Conservation (phyloP, 2,113 vertebrate species). For the Naja naja region DNA sequence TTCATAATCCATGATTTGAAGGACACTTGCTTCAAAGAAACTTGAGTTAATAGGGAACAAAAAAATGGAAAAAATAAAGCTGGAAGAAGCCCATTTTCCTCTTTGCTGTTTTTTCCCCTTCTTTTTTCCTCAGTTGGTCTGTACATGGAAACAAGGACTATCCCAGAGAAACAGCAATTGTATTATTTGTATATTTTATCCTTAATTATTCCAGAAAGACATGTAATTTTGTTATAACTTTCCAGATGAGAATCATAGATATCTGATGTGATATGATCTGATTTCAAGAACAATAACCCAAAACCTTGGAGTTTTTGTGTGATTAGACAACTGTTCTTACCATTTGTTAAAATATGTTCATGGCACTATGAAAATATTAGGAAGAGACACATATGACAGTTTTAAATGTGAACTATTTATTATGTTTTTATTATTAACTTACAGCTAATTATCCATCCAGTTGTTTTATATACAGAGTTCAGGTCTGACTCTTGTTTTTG, state of each 20-base stretch:
- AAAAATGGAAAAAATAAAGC: neutral
- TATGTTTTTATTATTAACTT: conserved; percentile 12
- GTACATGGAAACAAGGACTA: neutral
- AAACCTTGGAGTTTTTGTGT: neutral
- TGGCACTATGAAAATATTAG: neutral
- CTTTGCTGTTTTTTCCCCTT: neutral
- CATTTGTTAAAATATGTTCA: neutral
- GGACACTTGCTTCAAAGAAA: neutral
- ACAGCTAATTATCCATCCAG: conserved; percentile 10
- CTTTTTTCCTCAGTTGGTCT: neutral
- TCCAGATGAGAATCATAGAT: neutral
- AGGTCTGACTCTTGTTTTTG: neutral
- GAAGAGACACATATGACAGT: neutral
- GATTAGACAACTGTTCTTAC: neutral
- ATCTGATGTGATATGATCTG: neutral
- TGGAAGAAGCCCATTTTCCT: neutral
- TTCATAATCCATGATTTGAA: neutral
- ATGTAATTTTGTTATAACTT: neutral
- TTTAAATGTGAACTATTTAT: neutral
- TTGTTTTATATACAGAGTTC: conserved; percentile 6
- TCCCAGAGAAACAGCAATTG: neutral
- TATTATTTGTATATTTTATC: neutral
- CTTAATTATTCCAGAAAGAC: neutral
- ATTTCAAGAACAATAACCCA: neutral
- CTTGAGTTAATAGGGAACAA: neutral